phyloP scores from a whole-genome alignment of 2,113 vertebrate species.

The Gadus chalcogrammus region DNA sequence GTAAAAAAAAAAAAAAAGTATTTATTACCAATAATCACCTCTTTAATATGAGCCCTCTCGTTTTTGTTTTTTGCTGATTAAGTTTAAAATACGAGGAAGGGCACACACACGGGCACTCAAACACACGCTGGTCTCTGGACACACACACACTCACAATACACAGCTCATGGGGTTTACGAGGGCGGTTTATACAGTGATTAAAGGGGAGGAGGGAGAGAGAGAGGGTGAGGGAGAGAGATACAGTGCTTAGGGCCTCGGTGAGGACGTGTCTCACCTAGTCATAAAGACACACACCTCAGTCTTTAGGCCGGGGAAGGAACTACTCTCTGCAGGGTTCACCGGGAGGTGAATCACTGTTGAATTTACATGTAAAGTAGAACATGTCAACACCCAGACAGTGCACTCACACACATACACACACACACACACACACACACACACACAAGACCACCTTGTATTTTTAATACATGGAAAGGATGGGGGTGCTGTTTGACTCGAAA shows the following conservation, averaged over 20 bases:
- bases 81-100: constrained; percentile 72
- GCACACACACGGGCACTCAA: constrained; percentile 42
- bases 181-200: constrained; percentile 74
- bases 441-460: no score
- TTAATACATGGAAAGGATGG: no score
- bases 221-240: constrained; percentile 71
- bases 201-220: constrained; percentile 72
- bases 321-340: constrained; percentile 63
- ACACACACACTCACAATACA: constrained; percentile 32
- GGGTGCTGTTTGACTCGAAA: no score
- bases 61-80: constrained; percentile 80
- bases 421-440: no score
- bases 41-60: constrained; percentile 72
- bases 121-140: no score
- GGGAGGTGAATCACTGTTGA: constrained; percentile 67
- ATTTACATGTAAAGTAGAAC: constrained; percentile 70
- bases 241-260: constrained; percentile 71
- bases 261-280: constrained; percentile 70
- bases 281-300: constrained; percentile 71
- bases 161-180: constrained; percentile 72
- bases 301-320: constrained; percentile 60
- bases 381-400: constrained; percentile 18
- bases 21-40: constrained; percentile 99
- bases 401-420: constrained; percentile 21
- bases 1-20: constrained; percentile 86